Percentiles rank a stretch among this genome's conserved stretches.
Conservation (phyloP, 2,888 invertebrate species). For the Adelphocoris suturalis region DNA sequence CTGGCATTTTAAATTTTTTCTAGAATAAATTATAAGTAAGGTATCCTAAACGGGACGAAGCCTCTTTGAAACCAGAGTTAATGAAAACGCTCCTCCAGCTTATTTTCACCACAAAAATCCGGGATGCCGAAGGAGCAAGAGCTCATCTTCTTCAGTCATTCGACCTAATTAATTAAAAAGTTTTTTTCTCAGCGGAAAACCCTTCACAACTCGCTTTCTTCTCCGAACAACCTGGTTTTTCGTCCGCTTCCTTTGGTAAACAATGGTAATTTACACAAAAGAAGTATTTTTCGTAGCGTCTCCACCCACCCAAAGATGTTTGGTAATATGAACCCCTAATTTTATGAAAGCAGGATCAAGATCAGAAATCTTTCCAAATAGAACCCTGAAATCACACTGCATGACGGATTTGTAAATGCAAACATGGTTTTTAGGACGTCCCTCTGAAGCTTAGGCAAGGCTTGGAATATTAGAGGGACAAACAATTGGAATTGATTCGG, state of each 20-base stretch:
- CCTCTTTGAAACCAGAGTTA: not conserved
- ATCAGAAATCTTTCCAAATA: no score
- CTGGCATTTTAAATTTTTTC: not conserved
- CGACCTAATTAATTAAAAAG: slow-evolving; percentile 39
- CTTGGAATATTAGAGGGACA: no score
- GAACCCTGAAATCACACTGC: no score
- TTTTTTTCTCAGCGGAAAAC: not conserved
- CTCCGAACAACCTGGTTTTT: not conserved
- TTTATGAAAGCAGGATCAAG: no score
- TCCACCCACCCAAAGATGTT: no score
- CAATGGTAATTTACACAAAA: not conserved
- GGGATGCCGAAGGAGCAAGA: not conserved
- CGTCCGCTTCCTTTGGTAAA: not conserved
- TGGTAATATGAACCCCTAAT: no score
- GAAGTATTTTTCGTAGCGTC: not conserved
- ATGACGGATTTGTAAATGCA: no score
- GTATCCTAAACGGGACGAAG: not conserved
- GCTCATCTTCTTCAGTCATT: slow-evolving; percentile 9
- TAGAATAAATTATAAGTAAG: not conserved
- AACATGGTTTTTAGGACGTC: no score
- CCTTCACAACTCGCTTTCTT: not conserved
- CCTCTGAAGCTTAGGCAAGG: no score
- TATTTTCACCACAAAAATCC: slow-evolving; percentile 1
- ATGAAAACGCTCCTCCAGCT: slow-evolving; percentile 29
- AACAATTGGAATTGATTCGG: no score